Evolutionary conservation across 2,113 vertebrate species (phyloP), one percentile per base, ranked within the genome.

Genomic region (Sarotherodon lohbergeri): DNA sequence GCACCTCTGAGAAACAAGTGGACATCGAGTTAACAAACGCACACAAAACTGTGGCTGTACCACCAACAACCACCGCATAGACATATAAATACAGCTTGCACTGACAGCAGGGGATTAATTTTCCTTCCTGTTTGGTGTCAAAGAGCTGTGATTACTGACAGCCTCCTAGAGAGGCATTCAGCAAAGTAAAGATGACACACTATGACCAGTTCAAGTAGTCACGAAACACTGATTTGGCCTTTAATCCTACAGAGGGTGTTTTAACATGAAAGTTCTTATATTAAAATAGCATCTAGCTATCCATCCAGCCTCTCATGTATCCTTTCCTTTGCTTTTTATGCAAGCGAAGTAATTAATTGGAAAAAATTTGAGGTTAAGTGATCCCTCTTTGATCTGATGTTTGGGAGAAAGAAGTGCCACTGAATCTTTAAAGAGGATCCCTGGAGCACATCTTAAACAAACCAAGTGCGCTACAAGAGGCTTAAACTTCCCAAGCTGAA

Each of bases 1-100:
- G 93, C 88, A 91, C 92, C 89, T 92, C 87, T 86, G 86, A 90
- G 90, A 90, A 76, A 82, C 85, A 83, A 87, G 54, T 86, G 79
- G 81, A 87, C 84, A 73, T 48, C 4, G 32, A 57, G 61, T 7
- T 79, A 73, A 63, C 43, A 89, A 76, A 87, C 56, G 36, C 32
- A 73, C 85, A 80, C 36, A 41, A 11, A 68, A 66, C 7, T 8
- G 48, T 48, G 61, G 34, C 54, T 32, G 48, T 19, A 22, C 66
- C 66, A 71, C 22, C 63, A 68, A 41, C n/a, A 68, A 68, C 63
- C 22, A 73, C 41, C 2, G 83, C 29, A 82, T 81, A 88, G 52
- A 87, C 3, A 84, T 34, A 87, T 34, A 89, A 80, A 90, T 85
- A 87, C 80, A 88, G 43, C 63, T 59, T 9, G 16, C 19, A 61